These are phyloP conservation scores for Pseudochromis fuscus DNA, from an alignment of 2,797 vertebrate genomes.

Conservation along the genomic window DNA sequence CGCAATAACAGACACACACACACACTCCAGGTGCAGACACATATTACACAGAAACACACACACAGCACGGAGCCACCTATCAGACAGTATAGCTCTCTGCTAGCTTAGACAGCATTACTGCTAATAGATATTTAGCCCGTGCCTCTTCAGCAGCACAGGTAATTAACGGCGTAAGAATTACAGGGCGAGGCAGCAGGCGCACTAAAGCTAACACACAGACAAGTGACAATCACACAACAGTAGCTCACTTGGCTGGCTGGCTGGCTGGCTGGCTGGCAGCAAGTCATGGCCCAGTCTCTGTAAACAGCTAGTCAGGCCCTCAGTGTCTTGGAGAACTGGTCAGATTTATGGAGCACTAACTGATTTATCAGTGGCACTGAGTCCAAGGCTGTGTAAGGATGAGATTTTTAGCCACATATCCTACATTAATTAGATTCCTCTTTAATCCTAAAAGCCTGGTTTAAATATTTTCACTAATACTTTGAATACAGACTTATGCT, in stretches of 20 bases:
- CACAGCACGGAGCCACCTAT: constrained; percentile 36
- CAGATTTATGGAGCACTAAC: constrained; percentile 31
- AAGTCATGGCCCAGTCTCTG: constrained; percentile 36
- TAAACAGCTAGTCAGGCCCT: constrained; percentile 43
- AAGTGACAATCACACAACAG: constrained; percentile 51
- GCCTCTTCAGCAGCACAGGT: constrained; percentile 76
- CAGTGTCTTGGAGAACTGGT: constrained; percentile 21
- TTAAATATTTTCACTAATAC: not conserved
- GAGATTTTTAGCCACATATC: constrained; percentile 12
- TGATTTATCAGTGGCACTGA: constrained; percentile 34
- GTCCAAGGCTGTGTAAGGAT: constrained; percentile 14
- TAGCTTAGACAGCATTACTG: constrained; percentile 72
- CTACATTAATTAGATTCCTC: not conserved
- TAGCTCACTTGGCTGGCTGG: constrained; percentile 42
- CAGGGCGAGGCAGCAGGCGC: constrained; percentile 57
- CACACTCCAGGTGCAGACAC: constrained; percentile 12
- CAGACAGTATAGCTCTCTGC: constrained; percentile 55
- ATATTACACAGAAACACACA: constrained; percentile 17
- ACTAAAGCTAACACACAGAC: constrained; percentile 43
- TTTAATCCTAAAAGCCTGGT: not conserved
- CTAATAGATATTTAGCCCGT: constrained; percentile 68
- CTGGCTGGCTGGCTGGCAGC: constrained; percentile 44
- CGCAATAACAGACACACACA: not conserved
- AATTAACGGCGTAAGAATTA: constrained; percentile 74
- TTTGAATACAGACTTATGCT: not conserved